These are phyloP conservation scores for Byasa hedistus DNA, from an alignment of 2,888 invertebrate genomes.

Conservation along the genomic window DNA sequence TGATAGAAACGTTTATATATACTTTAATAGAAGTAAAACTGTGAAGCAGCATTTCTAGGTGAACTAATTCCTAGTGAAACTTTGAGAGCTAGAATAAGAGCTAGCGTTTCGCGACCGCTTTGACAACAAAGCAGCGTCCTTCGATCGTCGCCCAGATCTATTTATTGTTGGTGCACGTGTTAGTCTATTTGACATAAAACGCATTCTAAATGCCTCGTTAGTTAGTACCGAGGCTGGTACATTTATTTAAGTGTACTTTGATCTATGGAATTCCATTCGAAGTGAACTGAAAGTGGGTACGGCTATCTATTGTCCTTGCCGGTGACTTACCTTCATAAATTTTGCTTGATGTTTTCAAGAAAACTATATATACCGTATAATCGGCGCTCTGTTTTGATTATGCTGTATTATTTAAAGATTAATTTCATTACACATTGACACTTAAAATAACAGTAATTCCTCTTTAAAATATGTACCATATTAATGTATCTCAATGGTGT, in stretches of 20 bases:
- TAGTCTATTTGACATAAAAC: conserved; percentile 74
- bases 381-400: no score
- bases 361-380: not conserved
- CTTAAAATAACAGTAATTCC: no score
- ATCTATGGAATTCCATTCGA: conserved; percentile 41
- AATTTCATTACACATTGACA: no score
- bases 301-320: conserved; percentile 24
- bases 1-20: no score
- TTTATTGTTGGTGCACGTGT: conserved; percentile 69
- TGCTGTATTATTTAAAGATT: no score
- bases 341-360: not conserved
- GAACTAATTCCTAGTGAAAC: not conserved
- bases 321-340: conserved; percentile 23
- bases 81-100: not conserved
- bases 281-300: conserved; percentile 18
- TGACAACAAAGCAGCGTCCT: conserved; percentile 20
- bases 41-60: not conserved
- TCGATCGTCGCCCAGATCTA: conserved; percentile 58
- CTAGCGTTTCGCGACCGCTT: conserved; percentile 11
- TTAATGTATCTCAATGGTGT: no score
- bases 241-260: conserved; percentile 57
- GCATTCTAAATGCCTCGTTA: conserved; percentile 67
- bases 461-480: no score
- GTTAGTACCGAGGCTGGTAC: conserved; percentile 47
- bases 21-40: not conserved